phyloP scores from a whole-genome alignment of 2,888 invertebrate genomes.

The Tenthredo mesomela region DNA sequence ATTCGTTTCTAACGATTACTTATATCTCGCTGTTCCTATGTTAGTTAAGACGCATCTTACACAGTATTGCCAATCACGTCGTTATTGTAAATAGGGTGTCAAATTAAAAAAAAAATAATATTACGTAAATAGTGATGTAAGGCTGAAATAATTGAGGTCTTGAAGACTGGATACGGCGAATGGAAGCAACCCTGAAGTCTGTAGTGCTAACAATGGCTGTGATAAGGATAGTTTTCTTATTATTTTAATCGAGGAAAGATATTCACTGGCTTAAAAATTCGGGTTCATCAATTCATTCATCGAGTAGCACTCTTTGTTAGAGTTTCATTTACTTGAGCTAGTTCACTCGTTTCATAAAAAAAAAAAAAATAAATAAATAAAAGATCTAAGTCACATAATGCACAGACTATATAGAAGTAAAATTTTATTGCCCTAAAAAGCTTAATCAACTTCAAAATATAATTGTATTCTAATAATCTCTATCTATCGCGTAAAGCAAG shows the following conservation, averaged over 20 bases:
- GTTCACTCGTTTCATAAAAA: background rate
- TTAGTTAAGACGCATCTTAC: conserved; percentile 32
- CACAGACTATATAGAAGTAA: background rate
- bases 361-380: too few species aligned
- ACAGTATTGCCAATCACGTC: conserved; percentile 22
- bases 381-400: background rate
- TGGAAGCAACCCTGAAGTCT: conserved; percentile 48
- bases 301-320: too few species aligned
- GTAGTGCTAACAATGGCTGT: conserved; percentile 72
- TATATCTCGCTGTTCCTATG: conserved; percentile 7
- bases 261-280: conserved; percentile 30
- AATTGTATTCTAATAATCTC: background rate
- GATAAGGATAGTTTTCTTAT: conserved; percentile 66
- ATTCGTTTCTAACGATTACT: background rate
- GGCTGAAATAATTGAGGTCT: conserved; percentile 42
- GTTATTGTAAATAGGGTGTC: conserved; percentile 47
- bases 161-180: conserved; percentile 47
- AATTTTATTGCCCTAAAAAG: background rate
- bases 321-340: background rate
- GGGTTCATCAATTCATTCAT: background rate
- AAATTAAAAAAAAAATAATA: conserved; percentile 17
- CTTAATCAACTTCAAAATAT: background rate
- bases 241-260: conserved; percentile 18
- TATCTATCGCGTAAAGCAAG: background rate
- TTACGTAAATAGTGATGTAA: conserved; percentile 57